Conservation (phyloP, 2,113 vertebrate genomes). For the Oncorhynchus clarkii region DNA sequence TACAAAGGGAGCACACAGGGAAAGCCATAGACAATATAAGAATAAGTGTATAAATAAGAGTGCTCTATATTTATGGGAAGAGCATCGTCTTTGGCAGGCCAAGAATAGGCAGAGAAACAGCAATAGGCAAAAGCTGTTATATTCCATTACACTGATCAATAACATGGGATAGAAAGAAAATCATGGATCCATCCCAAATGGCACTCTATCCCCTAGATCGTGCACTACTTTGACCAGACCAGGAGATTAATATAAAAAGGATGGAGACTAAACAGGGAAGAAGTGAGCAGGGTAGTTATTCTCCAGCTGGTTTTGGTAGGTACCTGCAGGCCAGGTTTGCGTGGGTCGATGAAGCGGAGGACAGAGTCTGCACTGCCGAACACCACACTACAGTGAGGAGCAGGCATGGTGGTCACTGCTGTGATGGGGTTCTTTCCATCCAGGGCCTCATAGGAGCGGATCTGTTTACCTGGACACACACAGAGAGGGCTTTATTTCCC, state of each 20-base stretch:
- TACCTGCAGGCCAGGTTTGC: constrained; percentile 96
- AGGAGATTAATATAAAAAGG: not conserved
- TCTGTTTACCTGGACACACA: constrained; percentile 79
- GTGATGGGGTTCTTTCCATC: constrained; percentile 93
- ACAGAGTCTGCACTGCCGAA: constrained; percentile 91
- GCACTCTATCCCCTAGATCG: no score
- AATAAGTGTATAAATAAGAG: no score
- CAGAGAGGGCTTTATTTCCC: not conserved
- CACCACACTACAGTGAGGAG: constrained; percentile 88
- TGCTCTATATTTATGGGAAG: no score
- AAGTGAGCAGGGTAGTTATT: not conserved
- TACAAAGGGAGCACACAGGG: not conserved
- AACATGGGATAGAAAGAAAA: no score
- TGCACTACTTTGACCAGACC: no score
- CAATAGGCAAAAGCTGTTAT: no score
- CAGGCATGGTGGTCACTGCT: constrained; percentile 89
- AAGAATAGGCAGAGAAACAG: no score
- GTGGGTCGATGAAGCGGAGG: constrained; percentile 93
- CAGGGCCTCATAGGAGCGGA: constrained; percentile 83
- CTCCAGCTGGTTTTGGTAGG: not conserved
- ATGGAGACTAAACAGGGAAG: not conserved
- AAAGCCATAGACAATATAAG: not conserved
- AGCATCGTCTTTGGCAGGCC: no score
- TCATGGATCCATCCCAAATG: no score
- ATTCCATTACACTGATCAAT: no score